These are phyloP conservation scores for Athripsodes cinereus DNA, from an alignment of 2,888 invertebrate species.

Conservation along the genomic window DNA sequence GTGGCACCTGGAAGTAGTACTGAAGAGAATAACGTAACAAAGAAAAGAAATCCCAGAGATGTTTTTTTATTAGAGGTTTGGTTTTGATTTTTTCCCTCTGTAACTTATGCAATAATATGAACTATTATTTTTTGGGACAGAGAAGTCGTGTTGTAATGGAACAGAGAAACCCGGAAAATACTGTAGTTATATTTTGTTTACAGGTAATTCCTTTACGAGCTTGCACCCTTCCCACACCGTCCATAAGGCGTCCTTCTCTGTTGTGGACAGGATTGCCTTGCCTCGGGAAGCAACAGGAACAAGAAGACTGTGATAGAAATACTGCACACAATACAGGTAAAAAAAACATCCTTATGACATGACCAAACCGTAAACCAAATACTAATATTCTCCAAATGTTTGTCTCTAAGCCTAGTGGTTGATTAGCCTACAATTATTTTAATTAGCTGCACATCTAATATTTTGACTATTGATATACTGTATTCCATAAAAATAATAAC, in stretches of 20 bases:
- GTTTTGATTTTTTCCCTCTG: no score
- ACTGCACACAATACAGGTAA: constrained; percentile 7
- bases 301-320: constrained; percentile 5
- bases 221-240: constrained; percentile 46
- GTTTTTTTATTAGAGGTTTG: constrained; percentile 27
- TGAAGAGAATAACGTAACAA: constrained; percentile 13
- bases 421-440: no score
- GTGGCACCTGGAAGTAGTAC: constrained; percentile 10
- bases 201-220: constrained; percentile 62
- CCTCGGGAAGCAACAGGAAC: constrained; percentile 29
- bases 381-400: no score
- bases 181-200: constrained; percentile 32
- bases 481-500: no score
- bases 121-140: no score
- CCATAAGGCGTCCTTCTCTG: constrained; percentile 36
- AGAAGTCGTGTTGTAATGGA: no score
- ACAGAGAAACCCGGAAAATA: no score
- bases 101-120: neutral
- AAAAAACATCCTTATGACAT: no score
- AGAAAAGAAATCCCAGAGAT: constrained; percentile 22
- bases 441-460: no score
- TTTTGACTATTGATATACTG: no score
- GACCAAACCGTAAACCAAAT: no score
- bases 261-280: constrained; percentile 38
- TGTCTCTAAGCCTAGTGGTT: no score